These are phyloP conservation scores for Bhutanitis thaidina DNA, from an alignment of 2,888 invertebrate genomes.

Conservation along the genomic window DNA sequence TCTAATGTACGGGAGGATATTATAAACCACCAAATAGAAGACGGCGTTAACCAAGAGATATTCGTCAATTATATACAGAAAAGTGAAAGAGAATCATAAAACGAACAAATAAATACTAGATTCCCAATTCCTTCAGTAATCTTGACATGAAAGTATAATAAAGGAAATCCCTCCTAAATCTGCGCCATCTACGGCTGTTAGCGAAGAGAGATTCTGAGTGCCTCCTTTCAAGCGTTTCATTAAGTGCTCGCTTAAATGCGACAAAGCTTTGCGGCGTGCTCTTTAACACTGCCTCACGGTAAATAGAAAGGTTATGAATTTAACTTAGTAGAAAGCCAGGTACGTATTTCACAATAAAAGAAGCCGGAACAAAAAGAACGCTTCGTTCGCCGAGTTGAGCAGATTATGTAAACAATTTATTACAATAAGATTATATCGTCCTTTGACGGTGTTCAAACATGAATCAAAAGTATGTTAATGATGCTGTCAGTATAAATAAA, in stretches of 20 bases:
- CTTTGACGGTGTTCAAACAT: not conserved
- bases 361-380: constrained; percentile 8
- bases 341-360: constrained; percentile 18
- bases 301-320: constrained; percentile 34
- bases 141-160: constrained; percentile 46
- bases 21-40: too few relatives aligned
- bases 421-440: not conserved
- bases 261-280: constrained; percentile 44
- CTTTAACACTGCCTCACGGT: constrained; percentile 27
- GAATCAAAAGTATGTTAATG: not conserved
- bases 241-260: constrained; percentile 53
- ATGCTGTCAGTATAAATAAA: too few relatives aligned
- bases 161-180: constrained; percentile 53
- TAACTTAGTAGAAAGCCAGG: constrained; percentile 23
- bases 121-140: constrained; percentile 29
- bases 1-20: too few relatives aligned
- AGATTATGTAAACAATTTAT: constrained; percentile 1
- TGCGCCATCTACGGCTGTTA: constrained; percentile 38
- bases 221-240: constrained; percentile 55
- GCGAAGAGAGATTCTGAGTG: constrained; percentile 45
- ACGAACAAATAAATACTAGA: constrained; percentile 23
- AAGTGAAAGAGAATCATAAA: constrained; percentile 3
- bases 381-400: not conserved
- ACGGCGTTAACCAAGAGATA: not conserved
- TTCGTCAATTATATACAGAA: not conserved